Evolutionary conservation across 2,113 vertebrate genomes (phyloP).

Genomic region (Apteryx mantelli): DNA sequence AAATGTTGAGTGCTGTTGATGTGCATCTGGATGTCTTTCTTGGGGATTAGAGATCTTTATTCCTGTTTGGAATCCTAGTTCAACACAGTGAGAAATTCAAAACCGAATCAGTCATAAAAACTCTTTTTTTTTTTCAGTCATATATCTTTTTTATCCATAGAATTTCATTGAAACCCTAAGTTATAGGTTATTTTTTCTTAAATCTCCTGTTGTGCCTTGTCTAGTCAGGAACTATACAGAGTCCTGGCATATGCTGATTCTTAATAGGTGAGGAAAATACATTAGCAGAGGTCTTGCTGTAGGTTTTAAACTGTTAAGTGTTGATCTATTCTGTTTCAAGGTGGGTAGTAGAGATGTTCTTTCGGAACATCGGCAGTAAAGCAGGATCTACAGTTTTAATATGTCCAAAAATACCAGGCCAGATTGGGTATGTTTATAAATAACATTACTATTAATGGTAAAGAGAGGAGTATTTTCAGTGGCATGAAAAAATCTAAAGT

Average conservation of each 20-base stretch:
- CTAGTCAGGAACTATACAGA: background rate
- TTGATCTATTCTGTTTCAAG: background rate
- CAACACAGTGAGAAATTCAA: background rate
- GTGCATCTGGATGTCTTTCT: conserved; percentile 59
- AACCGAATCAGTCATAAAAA: background rate
- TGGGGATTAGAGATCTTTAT: conserved; percentile 60
- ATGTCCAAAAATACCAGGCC: background rate
- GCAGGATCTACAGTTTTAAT: background rate
- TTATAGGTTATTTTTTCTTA: background rate
- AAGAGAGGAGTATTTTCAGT: background rate
- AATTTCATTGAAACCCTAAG: background rate
- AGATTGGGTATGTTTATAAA: background rate
- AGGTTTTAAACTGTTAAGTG: background rate
- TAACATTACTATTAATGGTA: background rate
- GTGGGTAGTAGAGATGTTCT: background rate
- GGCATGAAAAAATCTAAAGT: background rate
- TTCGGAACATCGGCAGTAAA: background rate
- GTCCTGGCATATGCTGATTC: background rate
- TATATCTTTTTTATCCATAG: background rate
- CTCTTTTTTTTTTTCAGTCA: background rate
- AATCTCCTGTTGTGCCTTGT: background rate
- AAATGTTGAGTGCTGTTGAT: conserved; percentile 63
- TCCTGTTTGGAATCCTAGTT: background rate
- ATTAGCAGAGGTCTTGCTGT: background rate
- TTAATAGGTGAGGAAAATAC: background rate